Conservation (phyloP, 2,797 vertebrate genomes). For the Bradypus variegatus region DNA sequence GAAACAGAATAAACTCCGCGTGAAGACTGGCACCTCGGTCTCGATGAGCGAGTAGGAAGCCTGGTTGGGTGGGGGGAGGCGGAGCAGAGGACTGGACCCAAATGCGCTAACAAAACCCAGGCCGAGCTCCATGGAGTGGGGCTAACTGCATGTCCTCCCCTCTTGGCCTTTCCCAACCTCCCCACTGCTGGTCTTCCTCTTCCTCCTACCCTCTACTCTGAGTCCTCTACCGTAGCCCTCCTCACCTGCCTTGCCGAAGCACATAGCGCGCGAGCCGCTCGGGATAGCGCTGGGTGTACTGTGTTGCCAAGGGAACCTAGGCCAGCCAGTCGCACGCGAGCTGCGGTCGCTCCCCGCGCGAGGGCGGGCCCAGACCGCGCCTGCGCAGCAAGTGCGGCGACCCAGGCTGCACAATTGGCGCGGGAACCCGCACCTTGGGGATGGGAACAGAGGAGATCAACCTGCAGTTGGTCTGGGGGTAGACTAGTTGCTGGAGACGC, state of each 20-base stretch:
- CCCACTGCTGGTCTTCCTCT: background rate
- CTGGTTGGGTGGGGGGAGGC: background rate
- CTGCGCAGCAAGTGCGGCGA: background rate
- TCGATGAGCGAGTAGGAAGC: fast-evolving
- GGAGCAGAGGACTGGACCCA: background rate
- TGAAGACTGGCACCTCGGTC: background rate
- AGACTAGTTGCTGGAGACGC: background rate
- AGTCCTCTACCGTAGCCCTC: background rate
- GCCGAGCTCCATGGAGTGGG: background rate
- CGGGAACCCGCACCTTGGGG: fast-evolving
- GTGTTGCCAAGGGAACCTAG: conserved; percentile 22
- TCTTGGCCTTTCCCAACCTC: background rate
- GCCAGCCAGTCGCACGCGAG: fast-evolving
- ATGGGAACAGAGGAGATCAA: fast-evolving
- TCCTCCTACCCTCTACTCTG: background rate
- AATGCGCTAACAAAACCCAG: background rate
- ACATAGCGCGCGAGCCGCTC: background rate
- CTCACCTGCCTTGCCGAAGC: background rate
- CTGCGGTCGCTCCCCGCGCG: fast-evolving
- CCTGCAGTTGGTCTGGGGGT: background rate
- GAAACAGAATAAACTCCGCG: background rate
- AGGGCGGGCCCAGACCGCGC: background rate
- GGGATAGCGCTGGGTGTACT: background rate
- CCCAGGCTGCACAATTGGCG: fast-evolving
- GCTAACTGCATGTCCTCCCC: background rate